Evolutionary conservation across 53 echinoderm and acorn worm species (phyloP).

Genomic region (Arbacia lixula): DNA sequence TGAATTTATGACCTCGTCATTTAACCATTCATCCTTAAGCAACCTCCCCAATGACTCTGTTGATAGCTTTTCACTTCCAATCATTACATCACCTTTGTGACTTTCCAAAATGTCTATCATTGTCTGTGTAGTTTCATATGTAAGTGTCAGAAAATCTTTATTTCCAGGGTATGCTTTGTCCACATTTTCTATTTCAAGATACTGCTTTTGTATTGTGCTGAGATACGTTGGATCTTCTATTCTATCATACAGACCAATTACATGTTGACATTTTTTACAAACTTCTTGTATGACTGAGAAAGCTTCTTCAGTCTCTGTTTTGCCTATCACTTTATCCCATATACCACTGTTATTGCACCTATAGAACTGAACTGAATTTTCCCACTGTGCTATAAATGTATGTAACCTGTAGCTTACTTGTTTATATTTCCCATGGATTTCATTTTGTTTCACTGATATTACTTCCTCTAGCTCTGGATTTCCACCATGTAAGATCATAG

Average conservation of each 20-base stretch:
- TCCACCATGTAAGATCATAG: neutral
- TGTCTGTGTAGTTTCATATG: too few species aligned
- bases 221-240: neutral
- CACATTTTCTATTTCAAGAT: too few species aligned
- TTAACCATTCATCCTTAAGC: slow-evolving; percentile 1
- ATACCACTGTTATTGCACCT: too few species aligned
- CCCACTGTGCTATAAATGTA: too few species aligned
- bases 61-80: neutral
- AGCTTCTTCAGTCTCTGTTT: too few species aligned
- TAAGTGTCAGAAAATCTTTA: too few species aligned
- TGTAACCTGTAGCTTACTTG: neutral
- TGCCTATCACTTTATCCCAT: too few species aligned
- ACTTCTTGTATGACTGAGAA: neutral
- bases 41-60: neutral
- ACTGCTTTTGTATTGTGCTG: neutral
- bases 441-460: neutral
- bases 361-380: too few species aligned
- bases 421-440: neutral
- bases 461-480: neutral
- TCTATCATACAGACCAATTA: slow-evolving; percentile 4
- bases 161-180: too few species aligned
- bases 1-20: slow-evolving; percentile 7
- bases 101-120: neutral
- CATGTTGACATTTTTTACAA: neutral
- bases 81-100: neutral